Base-by-base conservation (phyloP, 64 coral and sea anemone species). In the Montipora foliosa region DNA sequence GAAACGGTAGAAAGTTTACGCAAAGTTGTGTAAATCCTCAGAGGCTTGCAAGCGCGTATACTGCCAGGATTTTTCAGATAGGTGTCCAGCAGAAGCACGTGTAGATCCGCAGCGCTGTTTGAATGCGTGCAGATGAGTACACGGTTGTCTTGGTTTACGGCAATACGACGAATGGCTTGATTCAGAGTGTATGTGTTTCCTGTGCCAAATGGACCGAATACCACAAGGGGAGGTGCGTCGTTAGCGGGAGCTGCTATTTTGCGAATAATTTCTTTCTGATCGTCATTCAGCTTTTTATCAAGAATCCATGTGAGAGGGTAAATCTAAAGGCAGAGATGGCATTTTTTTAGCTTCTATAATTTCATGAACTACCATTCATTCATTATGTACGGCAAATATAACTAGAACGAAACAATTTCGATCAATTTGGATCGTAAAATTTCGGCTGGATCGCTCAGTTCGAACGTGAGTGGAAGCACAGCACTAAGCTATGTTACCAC, bases 171-270 rank as follows among this genome's bases (percentile, higher is more conserved):
- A 15, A 98, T 89, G 6, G 93, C 93, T 52, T 98, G 96, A 77
- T 89, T 83, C 48, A 98, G 51, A 0, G 96, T 92, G 73, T 92
- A 89, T 3, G 96, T 95, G 69, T 98, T 98, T 22, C 96, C 96
- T 61, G 96, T 98, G 13, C 96, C 96, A 92, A 98, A 98, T 4
- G 93, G 96, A 79, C 96, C 96, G 69, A 98, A 98, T 8, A 98
- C 84, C 62, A 98, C 96, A 12, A 98, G 73, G 4, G 96, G 96
- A 44, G 96, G 93, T 64, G 87, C 88, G 29, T 29, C n/a, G 45
- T 64, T 79, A 2, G 58, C 69, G 12, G 71, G 73, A n/a, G 94
- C 79, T 21, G 82, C 90, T 53, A 98, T 95, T 49, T 86, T 73
- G 44, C 74, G 45, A 17, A 98, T 95, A 12, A 98, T 94, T 20